phyloP scores from a whole-genome alignment of 2,797 vertebrate species.

The Orestias chungarensis region DNA sequence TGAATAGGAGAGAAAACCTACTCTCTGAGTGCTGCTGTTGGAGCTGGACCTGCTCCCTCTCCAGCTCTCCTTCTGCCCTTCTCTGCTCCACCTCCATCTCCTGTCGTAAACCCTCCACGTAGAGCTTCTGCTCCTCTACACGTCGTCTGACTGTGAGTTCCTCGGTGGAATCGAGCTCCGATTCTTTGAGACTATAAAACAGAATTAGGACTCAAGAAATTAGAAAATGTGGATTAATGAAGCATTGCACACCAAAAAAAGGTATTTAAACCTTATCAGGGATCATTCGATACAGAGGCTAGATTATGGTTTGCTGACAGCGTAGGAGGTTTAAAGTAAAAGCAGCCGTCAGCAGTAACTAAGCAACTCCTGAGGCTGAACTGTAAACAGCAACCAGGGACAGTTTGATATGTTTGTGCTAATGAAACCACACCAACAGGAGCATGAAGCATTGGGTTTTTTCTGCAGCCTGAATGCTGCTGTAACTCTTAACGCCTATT shows the following conservation, averaged over 20 bases:
- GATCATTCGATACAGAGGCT: constrained; percentile 11
- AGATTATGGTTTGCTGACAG: constrained; percentile 13
- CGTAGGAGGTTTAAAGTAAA: constrained; percentile 22
- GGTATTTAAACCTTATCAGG: constrained; percentile 10
- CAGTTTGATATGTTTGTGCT: constrained; percentile 34
- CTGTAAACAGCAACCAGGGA: constrained; percentile 58
- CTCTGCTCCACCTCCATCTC: constrained; percentile 86
- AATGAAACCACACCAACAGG: constrained; percentile 34
- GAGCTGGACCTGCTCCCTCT: constrained; percentile 83
- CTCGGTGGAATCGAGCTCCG: constrained; percentile 57
- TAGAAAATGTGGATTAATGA: constrained; percentile 13
- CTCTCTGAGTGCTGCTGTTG: constrained; percentile 84
- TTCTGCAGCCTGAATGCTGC: constrained; percentile 27
- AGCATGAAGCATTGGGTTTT: constrained; percentile 27
- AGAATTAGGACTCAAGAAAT: constrained; percentile 20
- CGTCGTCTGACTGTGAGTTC: constrained; percentile 73
- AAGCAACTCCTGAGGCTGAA: constrained; percentile 57
- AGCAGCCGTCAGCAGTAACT: constrained; percentile 53
- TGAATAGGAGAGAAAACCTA: constrained; percentile 67
- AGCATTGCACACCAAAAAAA: constrained; percentile 4
- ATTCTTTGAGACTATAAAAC: constrained; percentile 46
- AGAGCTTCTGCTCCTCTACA: constrained; percentile 83
- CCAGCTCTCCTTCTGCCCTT: constrained; percentile 83
- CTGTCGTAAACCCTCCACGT: constrained; percentile 83
- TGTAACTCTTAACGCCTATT: constrained; percentile 23